A percentile compares a stretch with the other conserved stretches of the same genome.
These are phyloP conservation scores for Tenualosa ilisha DNA, from an alignment of 2,797 vertebrate genomes.

Conservation along the genomic window DNA sequence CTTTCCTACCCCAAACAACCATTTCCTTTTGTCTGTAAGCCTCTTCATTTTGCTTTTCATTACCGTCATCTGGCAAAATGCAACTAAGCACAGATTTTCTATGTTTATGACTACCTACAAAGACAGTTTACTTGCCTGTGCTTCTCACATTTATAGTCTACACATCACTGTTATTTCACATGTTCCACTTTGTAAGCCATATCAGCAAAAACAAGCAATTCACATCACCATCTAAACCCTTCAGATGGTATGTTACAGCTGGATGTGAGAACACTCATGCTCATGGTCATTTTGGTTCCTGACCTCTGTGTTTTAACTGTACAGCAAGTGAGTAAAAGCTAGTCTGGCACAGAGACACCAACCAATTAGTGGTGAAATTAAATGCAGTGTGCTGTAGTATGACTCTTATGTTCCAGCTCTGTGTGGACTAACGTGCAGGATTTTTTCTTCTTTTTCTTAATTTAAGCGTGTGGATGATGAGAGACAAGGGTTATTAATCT, in stretches of 20 bases:
- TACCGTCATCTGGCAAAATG: neutral
- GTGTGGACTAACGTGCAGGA: neutral
- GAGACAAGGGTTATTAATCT: slow-evolving; percentile 60
- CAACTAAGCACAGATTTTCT: neutral
- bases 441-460: slow-evolving; percentile 25
- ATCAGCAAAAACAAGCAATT: neutral
- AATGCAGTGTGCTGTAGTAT: neutral
- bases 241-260: neutral
- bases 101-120: neutral
- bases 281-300: neutral
- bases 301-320: neutral
- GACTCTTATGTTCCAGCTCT: neutral
- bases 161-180: neutral
- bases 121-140: neutral
- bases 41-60: neutral
- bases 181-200: neutral
- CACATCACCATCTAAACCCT: neutral
- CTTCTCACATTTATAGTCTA: neutral
- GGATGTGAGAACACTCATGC: neutral
- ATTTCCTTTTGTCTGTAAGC: neutral
- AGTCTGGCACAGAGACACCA: neutral
- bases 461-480: slow-evolving; percentile 39
- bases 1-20: neutral
- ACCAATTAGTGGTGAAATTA: neutral
- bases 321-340: neutral